Conservation (phyloP, 2,113 vertebrate species). For the Ptychochromis oligacanthus region DNA sequence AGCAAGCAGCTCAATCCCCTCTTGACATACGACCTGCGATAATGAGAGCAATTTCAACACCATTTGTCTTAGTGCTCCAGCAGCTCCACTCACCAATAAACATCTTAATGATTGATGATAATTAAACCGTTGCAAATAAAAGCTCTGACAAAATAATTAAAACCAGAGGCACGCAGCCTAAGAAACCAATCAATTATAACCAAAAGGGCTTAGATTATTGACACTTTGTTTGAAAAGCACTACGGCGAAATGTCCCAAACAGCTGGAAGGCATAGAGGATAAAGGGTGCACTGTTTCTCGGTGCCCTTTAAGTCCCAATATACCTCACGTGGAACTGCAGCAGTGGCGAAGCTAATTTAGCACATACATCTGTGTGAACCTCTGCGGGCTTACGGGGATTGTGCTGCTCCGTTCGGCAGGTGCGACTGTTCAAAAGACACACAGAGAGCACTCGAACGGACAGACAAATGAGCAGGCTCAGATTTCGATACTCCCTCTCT, state of each 20-base stretch:
- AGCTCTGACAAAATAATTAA: constrained; percentile 74
- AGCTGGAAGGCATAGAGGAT: constrained; percentile 45
- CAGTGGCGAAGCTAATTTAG: constrained; percentile 18
- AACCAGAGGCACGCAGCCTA: constrained; percentile 40
- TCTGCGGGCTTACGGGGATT: background rate
- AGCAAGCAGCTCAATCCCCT: constrained; percentile 40
- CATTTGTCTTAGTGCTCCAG: constrained; percentile 65
- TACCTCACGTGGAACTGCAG: background rate
- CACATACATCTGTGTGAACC: background rate
- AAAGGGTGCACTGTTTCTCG: constrained; percentile 46
- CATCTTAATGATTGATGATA: constrained; percentile 78
- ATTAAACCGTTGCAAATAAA: constrained; percentile 75
- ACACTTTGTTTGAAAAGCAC: constrained; percentile 59
- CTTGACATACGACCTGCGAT: constrained; percentile 72
- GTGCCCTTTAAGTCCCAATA: constrained; percentile 25
- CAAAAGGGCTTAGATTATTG: constrained; percentile 58
- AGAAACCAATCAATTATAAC: constrained; percentile 54
- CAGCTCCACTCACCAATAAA: constrained; percentile 73
- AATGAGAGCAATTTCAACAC: constrained; percentile 75
- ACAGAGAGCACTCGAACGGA: constrained; percentile 8
- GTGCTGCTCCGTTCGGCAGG: constrained; percentile 41
- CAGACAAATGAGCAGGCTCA: constrained; percentile 39
- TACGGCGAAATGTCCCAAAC: constrained; percentile 28
- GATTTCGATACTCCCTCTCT: constrained; percentile 33
- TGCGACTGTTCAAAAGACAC: constrained; percentile 35